These are phyloP conservation scores for Labeo calbasu DNA, from an alignment of 2,797 vertebrate species.

Conservation along the genomic window DNA sequence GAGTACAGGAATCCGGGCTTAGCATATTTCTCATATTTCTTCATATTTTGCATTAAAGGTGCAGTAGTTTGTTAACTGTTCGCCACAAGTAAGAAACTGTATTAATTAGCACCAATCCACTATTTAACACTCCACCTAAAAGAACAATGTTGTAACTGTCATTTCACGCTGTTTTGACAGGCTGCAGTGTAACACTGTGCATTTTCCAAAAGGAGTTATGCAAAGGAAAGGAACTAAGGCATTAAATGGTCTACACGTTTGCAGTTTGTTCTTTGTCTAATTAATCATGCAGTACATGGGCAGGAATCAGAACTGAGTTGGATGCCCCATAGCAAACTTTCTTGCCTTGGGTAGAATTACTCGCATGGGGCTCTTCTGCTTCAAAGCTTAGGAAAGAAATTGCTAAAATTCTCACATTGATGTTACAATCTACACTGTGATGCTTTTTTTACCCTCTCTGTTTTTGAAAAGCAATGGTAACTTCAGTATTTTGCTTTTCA, in stretches of 20 bases:
- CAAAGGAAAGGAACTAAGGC: neutral
- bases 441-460: neutral
- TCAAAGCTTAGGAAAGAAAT: constrained; percentile 35
- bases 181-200: neutral
- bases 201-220: neutral
- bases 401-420: neutral
- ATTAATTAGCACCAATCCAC: neutral
- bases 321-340: constrained; percentile 5
- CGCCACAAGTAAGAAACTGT: too few relatives aligned
- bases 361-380: constrained; percentile 18
- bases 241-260: neutral
- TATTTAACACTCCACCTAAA: neutral
- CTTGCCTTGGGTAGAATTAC: constrained; percentile 35
- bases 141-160: neutral
- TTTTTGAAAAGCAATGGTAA: neutral
- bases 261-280: constrained; percentile 18
- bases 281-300: neutral
- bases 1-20: too few relatives aligned
- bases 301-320: neutral
- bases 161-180: neutral
- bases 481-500: neutral
- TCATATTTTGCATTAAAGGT: neutral
- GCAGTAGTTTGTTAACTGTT: neutral
- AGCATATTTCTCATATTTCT: too few relatives aligned
- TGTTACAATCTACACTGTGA: neutral